phyloP scores from a whole-genome alignment of 2,888 invertebrate species.

The Halictus ligatus region DNA sequence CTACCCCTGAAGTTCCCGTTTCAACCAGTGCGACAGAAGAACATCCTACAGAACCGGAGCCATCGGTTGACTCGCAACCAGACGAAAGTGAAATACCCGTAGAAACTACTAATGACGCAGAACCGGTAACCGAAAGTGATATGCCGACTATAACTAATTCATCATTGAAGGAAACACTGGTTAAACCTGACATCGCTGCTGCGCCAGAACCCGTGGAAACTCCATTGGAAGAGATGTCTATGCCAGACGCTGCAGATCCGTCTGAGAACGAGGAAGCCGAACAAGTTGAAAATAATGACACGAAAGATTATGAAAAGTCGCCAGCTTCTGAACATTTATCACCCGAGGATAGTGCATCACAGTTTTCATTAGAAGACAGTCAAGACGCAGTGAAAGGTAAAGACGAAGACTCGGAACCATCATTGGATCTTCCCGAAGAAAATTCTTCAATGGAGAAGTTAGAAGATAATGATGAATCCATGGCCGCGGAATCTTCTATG shows the following conservation, averaged over 20 bases:
- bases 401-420: slow-evolving; percentile 48
- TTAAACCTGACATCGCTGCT: slow-evolving; percentile 43
- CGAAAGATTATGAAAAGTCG: slow-evolving; percentile 62
- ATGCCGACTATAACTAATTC: slow-evolving; percentile 28
- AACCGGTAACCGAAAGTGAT: slow-evolving; percentile 49
- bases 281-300: slow-evolving; percentile 42
- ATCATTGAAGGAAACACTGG: slow-evolving; percentile 33
- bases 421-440: slow-evolving; percentile 61
- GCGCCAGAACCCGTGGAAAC: slow-evolving; percentile 43
- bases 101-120: slow-evolving; percentile 50
- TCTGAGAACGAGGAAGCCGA: slow-evolving; percentile 51
- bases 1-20: slow-evolving; percentile 55
- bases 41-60: slow-evolving; percentile 52
- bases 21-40: slow-evolving; percentile 50
- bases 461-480: slow-evolving; percentile 67
- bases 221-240: slow-evolving; percentile 46
- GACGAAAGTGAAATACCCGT: slow-evolving; percentile 46
- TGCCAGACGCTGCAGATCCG: slow-evolving; percentile 40
- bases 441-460: slow-evolving; percentile 53
- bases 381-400: slow-evolving; percentile 56
- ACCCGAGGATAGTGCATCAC: slow-evolving; percentile 55
- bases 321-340: slow-evolving; percentile 49
- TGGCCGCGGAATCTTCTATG: slow-evolving; percentile 63
- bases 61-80: slow-evolving; percentile 30
- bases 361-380: slow-evolving; percentile 63